Evolutionary conservation across 1,140 invertebrate genomes (phyloP), one percentile per base, ranked within the genome.

Genomic region (Centruroides sculpturatus): DNA sequence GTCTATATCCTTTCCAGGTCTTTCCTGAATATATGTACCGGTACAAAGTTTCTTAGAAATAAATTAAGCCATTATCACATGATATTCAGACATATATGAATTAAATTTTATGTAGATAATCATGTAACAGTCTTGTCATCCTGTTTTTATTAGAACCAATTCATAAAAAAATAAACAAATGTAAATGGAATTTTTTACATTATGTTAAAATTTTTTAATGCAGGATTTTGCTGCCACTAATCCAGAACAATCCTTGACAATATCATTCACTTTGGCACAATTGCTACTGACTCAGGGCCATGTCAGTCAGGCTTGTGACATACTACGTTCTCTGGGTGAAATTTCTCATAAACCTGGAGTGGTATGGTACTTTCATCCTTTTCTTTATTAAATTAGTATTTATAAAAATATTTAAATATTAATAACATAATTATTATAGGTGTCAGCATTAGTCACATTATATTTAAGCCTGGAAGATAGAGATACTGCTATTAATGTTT

Each of bases 361-460:
- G 59, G 82, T 94, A 1, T 5, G 41, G 1, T 41, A 23, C 23
- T 23, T 23, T 64, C 71, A 69, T 13, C 0, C 5, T n/a, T 59
- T 55, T 55, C 35, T 9, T 49, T 41, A 7, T 23, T 23, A 23
- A 23, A 23, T 23, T 23, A 23, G 23, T 23, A 51, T 51, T 57
- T 47, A 47, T 41, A 47, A 23, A 12, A 47, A n/a, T 5, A 47
- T 57, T 48, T 47, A 23, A 57, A 57, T 57, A 11, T 47, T 8
- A 47, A 11, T 56, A n/a, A 35, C 23, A 46, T 62, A 56, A 59
- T 55, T 54, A 13, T 63, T 69, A 8, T 61, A 76, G 71, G 70
- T 76, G 41, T 90, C 90, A 35, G 83, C 87, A 3, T 73, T 95
- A 13, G 88, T 92, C 4, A 87, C 87, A 0, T 76, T 96, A 35